Evolutionary conservation across 2,113 vertebrate genomes (phyloP).

Genomic region (Cercopithecus mona): DNA sequence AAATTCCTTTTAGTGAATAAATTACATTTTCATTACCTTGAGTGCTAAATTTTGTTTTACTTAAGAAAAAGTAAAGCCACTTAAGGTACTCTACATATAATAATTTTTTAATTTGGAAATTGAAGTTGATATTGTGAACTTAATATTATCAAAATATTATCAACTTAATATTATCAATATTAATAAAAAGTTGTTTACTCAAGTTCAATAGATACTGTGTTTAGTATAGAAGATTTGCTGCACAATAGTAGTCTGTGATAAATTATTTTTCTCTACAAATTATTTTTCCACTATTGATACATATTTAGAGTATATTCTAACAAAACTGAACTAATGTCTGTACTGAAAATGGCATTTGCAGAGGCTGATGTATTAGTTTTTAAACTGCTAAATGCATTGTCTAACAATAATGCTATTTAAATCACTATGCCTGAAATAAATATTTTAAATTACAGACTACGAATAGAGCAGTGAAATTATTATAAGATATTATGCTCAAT

Average conservation of each 20-base stretch:
- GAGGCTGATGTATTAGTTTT: not conserved
- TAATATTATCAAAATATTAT: too few relatives aligned
- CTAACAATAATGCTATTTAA: not conserved
- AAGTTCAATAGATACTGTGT: not conserved
- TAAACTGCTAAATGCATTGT: not conserved
- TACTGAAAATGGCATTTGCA: not conserved
- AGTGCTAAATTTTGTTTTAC: not conserved
- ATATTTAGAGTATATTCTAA: not conserved
- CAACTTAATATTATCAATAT: too few relatives aligned
- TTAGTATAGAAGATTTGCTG: not conserved
- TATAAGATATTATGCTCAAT: not conserved
- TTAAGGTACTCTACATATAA: not conserved
- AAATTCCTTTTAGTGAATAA: not conserved
- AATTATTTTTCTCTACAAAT: not conserved
- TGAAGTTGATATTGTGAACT: not conserved
- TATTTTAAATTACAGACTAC: not conserved
- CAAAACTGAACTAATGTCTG: not conserved
- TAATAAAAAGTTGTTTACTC: not conserved
- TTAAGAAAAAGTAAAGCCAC: not conserved
- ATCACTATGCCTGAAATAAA: not conserved
- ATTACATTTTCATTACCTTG: not conserved
- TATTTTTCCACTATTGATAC: not conserved
- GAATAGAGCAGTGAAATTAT: not conserved
- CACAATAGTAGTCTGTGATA: not conserved
- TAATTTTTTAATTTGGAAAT: not conserved